phyloP scores from a whole-genome alignment of 2,113 vertebrate species.

The Halcyon malimbica region DNA sequence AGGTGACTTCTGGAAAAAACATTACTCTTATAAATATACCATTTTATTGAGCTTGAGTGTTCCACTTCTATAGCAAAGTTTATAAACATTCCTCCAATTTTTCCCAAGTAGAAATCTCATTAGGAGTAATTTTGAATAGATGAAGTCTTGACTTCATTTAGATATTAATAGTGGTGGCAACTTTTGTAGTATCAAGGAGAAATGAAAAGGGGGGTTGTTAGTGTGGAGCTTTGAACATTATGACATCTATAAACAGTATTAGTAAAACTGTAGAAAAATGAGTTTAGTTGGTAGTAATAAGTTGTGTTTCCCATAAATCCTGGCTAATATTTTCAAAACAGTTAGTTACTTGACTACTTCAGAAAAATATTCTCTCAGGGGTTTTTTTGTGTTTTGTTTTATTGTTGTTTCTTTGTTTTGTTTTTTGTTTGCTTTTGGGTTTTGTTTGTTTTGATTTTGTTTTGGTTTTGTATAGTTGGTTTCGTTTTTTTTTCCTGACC shows the following conservation, averaged over 20 bases:
- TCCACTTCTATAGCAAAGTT: slow-evolving; percentile 14
- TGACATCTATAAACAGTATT: not conserved
- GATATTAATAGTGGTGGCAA: not conserved
- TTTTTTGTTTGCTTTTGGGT: not conserved
- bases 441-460: too few species aligned
- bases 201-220: not conserved
- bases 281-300: not conserved
- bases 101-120: not conserved
- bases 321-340: not conserved
- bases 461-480: not conserved
- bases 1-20: slow-evolving; percentile 30
- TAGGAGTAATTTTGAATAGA: not conserved
- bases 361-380: not conserved
- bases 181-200: not conserved
- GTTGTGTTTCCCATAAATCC: not conserved
- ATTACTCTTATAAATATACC: slow-evolving; percentile 28
- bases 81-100: slow-evolving; percentile 24
- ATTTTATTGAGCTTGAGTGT: slow-evolving; percentile 37
- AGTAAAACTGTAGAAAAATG: not conserved
- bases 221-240: not conserved
- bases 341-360: not conserved
- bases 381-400: not conserved
- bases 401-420: too few species aligned
- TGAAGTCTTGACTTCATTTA: not conserved
- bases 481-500: not conserved